phyloP scores from a whole-genome alignment of 37 sponge, comb jelly and placozoan genomes.

The Theonella swinhoei region DNA sequence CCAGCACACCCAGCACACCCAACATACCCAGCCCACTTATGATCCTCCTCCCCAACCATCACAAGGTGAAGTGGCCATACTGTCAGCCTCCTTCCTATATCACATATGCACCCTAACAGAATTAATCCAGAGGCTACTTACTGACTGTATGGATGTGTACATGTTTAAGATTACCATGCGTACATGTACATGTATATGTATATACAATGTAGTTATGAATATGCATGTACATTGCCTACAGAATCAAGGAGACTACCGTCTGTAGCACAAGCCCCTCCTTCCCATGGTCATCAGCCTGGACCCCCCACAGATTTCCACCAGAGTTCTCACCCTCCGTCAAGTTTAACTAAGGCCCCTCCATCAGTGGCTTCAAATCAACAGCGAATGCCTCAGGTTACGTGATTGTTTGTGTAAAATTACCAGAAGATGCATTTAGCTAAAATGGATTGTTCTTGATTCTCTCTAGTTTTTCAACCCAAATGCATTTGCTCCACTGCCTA shows the following conservation, averaged over 20 bases:
- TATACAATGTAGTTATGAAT: background rate
- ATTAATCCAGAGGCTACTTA: no score
- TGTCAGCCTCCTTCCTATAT: no score
- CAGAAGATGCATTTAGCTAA: no score
- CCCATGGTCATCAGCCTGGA: background rate
- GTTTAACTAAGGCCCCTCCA: background rate
- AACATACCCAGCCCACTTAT: no score
- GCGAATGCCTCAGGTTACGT: background rate
- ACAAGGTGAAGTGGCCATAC: no score
- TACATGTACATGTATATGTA: slow-evolving; percentile 10
- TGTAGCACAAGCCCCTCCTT: no score
- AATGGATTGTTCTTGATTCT: no score
- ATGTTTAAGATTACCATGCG: background rate
- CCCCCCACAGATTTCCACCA: background rate
- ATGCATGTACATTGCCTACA: background rate
- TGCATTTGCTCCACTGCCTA: slow-evolving; percentile 48
- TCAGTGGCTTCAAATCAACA: background rate
- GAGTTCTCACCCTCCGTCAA: background rate
- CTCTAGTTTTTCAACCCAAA: slow-evolving; percentile 63
- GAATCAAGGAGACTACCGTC: background rate
- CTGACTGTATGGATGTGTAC: background rate
- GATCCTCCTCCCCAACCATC: no score
- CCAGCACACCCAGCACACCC: no score
- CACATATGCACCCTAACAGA: no score
- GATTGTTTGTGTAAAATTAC: no score